Evolutionary conservation across 1,140 invertebrate genomes (phyloP), one percentile per base, ranked within the genome.

Genomic region (Brachionus rotundiformis): DNA sequence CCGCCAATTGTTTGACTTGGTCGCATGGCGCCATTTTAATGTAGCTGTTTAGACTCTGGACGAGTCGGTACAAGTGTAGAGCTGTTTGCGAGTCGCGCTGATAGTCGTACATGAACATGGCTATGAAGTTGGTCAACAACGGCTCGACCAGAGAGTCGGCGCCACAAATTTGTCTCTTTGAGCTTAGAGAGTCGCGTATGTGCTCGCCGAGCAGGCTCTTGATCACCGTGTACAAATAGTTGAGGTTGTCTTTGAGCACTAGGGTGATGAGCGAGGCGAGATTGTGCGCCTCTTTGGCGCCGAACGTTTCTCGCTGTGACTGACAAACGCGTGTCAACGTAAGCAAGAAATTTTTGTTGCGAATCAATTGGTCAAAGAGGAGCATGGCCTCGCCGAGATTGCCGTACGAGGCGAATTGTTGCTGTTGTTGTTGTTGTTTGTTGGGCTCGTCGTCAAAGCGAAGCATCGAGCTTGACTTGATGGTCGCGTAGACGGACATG

Each of bases 51-150:
- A 79, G 23, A 13, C 47, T 63, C 27, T 33, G 16, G 1, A 79
- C 76, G 11, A 79, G 25, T 25, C 76, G n/a, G n/a, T 63, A 54
- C 1, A 79, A 27, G 6, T 79, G 59, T 5, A 59, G 3, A n/a
- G 44, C 47, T 10, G 19, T 33, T 54, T 79, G 76, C 1, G 59
- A 39, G 36, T 73, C 68, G 41, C 68, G 68, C n/a, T 79, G 76
- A 59, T 39, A 79, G n/a, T 79, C 76, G 47, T 79, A 79, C 76
- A 79, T 79, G 54, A 79, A 79, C 44, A 79, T 54, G 16, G 47
- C 6, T 59, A 79, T 33, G 8, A 36, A 79, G 33, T 79, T 41
- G 27, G 19, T 33, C 0, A 79, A 1, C 29, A 79, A 36, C 4
- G 59, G 59, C 11, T 79, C 47, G 19, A 63, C 25, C 23, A 79